phyloP scores from a whole-genome alignment of 2,113 vertebrate genomes.

The Garra rufa region DNA sequence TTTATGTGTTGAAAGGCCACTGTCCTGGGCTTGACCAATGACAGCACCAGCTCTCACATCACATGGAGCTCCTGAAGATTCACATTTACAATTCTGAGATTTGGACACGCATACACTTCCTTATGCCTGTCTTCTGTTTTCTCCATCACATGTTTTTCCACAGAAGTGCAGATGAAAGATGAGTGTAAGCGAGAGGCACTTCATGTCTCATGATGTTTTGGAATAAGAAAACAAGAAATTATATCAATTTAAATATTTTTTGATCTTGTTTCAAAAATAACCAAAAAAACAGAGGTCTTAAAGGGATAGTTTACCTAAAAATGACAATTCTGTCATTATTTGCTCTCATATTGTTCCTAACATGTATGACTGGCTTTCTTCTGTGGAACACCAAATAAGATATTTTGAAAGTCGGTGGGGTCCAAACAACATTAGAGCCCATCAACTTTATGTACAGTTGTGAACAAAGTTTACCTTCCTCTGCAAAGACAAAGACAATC shows the following conservation, averaged over 20 bases:
- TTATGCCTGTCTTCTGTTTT: neutral
- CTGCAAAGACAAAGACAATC: no score
- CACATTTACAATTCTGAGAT: constrained; percentile 10
- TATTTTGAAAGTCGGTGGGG: neutral
- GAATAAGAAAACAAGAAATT: neutral
- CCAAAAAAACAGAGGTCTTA: no score
- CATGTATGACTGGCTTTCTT: neutral
- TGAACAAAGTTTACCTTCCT: no score
- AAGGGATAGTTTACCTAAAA: no score
- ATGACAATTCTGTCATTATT: no score
- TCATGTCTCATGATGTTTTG: neutral
- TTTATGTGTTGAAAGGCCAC: neutral
- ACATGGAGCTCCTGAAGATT: constrained; percentile 3
- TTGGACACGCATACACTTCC: constrained; percentile 7
- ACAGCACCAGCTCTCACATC: neutral
- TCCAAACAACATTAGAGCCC: no score
- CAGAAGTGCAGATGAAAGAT: neutral
- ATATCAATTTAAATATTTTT: neutral
- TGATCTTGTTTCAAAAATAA: no score
- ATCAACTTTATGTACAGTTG: no score
- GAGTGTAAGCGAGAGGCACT: neutral
- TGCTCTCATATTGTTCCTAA: neutral
- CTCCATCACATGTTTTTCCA: constrained; percentile 28
- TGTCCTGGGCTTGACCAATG: neutral
- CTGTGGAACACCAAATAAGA: neutral